Evolutionary conservation across 2,888 invertebrate genomes (phyloP), one percentile per base, ranked within the genome.

Genomic region (Mactromeris polynyma): DNA sequence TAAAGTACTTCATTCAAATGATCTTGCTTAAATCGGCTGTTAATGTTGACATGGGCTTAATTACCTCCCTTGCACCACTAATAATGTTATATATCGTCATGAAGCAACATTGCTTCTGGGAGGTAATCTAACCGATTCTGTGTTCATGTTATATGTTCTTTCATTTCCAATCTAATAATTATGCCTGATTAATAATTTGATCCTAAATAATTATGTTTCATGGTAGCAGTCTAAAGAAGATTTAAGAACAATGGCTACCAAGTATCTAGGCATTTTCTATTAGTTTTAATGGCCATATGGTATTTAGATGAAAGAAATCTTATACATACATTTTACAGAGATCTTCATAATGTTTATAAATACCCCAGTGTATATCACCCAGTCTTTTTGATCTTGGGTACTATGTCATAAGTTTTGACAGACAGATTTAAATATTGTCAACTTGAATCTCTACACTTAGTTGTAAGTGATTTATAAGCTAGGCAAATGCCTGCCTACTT

Each of bases 361-460:
- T 83, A 80, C 26, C 40, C 19, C 21, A n/a, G 77, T 81, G 86
- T 88, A 85, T 88, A 86, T 86, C 83, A 77, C 42, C 4, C 64
- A 42, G 42, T 31, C 36, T 87, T 79, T 91, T 91, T 91, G 91
- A 91, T 87, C 89, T 89, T 80, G 31, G 87, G 83, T 87, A 64
- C 87, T 89, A 73, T 88, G 91, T 91, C 91, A 91, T 87, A 86
- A 84, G 88, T 89, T 84, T 91, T 91, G 91, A 91, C 91, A 89
- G 89, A 69, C 86, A 46, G 83, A 80, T 80, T 88, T 91, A 80
- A 82, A 83, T 83, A 82, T 85, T 89, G 91, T 91, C 91, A 91
- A 81, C 82, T 84, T 83, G 86, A 91, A 91, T 91, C 89, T 88
- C 91, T 84, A 69, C 89, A 83, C 89, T 91, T 91, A 51, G 58